These are phyloP conservation scores for Sinonovacula constricta DNA, from an alignment of 1,140 invertebrate species.

Conservation along the genomic window DNA sequence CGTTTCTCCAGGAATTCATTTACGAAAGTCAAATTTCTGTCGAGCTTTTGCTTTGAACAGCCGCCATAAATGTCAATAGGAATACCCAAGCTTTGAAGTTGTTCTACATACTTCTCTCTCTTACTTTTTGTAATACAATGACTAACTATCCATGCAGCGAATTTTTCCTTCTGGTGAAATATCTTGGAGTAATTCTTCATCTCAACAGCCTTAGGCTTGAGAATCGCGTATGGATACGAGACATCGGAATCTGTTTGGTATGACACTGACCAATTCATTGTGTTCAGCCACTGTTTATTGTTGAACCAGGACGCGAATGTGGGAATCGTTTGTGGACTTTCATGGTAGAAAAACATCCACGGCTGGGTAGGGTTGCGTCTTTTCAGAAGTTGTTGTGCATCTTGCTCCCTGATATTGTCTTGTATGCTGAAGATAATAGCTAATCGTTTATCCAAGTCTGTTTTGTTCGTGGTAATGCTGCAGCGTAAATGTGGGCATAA, in stretches of 20 bases:
- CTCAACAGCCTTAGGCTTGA: neutral
- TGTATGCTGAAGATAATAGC: too few species aligned
- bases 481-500: too few species aligned
- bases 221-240: conserved; percentile 4
- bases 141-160: conserved; percentile 38
- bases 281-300: conserved; percentile 5
- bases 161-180: conserved; percentile 9
- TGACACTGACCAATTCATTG: conserved; percentile 35
- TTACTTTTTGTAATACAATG: conserved; percentile 16
- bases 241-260: conserved; percentile 27
- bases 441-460: too few species aligned
- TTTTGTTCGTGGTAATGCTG: too few species aligned
- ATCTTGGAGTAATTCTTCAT: neutral
- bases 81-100: neutral
- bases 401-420: too few species aligned
- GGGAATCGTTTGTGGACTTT: neutral
- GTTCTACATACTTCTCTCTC: conserved; percentile 13
- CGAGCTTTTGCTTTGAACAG: neutral
- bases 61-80: conserved; percentile 3
- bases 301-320: neutral
- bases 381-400: too few species aligned
- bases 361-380: conserved; percentile 3
- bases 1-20: too few species aligned
- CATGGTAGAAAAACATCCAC: conserved; percentile 25
- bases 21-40: neutral